A percentile compares a stretch with the other conserved stretches of the same genome.
phyloP scores from a whole-genome alignment of 2,888 invertebrate species.

The Ganaspis brasiliensis region DNA sequence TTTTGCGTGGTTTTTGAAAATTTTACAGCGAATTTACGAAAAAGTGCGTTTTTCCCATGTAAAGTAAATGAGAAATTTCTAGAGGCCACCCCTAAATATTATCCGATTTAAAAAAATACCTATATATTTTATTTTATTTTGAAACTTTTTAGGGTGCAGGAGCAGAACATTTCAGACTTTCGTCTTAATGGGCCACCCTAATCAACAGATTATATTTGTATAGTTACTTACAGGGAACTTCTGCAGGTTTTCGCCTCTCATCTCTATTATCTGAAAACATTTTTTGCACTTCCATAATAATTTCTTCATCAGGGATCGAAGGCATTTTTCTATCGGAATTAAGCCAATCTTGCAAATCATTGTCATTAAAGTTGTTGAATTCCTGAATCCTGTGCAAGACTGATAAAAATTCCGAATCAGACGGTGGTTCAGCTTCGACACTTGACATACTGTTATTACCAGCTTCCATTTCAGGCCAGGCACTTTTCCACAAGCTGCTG shows the following conservation, averaged over 20 bases:
- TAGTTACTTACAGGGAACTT: constrained; percentile 1
- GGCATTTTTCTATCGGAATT: constrained; percentile 11
- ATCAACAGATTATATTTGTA: too few species aligned
- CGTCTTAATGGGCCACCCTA: too few species aligned
- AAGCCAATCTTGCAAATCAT: constrained; percentile 21
- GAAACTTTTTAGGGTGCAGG: too few species aligned
- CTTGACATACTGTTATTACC: background rate
- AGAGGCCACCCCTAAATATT: too few species aligned
- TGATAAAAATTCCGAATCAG: constrained; percentile 2
- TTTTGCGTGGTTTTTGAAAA: too few species aligned
- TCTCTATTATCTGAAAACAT: background rate
- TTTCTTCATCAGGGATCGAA: background rate
- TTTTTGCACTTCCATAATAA: constrained; percentile 24
- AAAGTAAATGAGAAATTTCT: too few species aligned
- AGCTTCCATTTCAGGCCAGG: background rate
- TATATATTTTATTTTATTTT: too few species aligned
- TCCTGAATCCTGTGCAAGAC: background rate
- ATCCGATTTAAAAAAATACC: too few species aligned
- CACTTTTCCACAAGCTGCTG: constrained; percentile 5
- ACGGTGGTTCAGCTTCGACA: background rate
- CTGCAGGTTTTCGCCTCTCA: background rate
- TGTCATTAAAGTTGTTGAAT: background rate
- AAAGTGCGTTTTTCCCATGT: too few species aligned
- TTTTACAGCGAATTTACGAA: too few species aligned
- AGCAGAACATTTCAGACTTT: too few species aligned